phyloP scores from a whole-genome alignment of 2,113 vertebrate species.

The Oncorhynchus tshawytscha region DNA sequence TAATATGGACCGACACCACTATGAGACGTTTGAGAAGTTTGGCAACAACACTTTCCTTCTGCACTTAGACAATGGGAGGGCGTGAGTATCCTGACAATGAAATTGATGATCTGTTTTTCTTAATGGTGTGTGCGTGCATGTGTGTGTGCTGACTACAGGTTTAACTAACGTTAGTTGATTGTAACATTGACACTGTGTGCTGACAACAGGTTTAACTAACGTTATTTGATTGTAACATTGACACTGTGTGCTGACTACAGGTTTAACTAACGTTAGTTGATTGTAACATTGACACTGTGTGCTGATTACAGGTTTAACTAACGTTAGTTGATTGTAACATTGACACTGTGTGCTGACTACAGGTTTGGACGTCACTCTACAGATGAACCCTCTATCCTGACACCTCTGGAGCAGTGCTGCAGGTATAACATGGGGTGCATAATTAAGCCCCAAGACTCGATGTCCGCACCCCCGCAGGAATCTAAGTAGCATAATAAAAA shows the following conservation, averaged over 20 bases:
- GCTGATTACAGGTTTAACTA: too few relatives aligned
- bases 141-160: background rate
- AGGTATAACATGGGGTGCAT: conserved; percentile 52
- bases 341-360: too few relatives aligned
- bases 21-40: conserved; percentile 87
- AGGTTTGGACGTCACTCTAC: conserved; percentile 82
- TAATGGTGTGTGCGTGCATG: background rate
- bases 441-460: too few relatives aligned
- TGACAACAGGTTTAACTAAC: background rate
- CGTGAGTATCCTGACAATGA: conserved; percentile 55
- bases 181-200: too few relatives aligned
- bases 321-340: too few relatives aligned
- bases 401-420: conserved; percentile 80
- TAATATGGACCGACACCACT: conserved; percentile 86
- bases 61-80: conserved; percentile 83
- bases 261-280: too few relatives aligned
- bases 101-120: background rate
- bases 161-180: too few relatives aligned
- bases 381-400: conserved; percentile 79
- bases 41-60: conserved; percentile 81
- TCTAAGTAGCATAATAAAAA: too few relatives aligned
- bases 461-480: too few relatives aligned
- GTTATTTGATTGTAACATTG: too few relatives aligned
- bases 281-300: too few relatives aligned
- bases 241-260: background rate